Conservation (phyloP, 2,113 vertebrate genomes). For the Phrynocephalus versicolor region DNA sequence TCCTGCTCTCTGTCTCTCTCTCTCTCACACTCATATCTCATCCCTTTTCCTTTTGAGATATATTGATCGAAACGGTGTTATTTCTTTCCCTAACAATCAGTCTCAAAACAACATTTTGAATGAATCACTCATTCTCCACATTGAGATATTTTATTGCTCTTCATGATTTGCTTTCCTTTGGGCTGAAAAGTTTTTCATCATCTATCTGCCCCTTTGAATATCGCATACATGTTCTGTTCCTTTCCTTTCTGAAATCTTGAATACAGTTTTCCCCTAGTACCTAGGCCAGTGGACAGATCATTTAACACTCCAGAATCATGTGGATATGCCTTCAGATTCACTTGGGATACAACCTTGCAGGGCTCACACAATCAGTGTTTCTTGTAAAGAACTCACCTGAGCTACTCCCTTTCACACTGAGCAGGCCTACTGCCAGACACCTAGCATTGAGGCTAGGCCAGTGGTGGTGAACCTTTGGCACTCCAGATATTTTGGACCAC, state of each 20-base stretch:
- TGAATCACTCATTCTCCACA: background rate
- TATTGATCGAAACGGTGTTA: background rate
- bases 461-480: too few species aligned
- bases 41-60: background rate
- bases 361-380: background rate
- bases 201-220: background rate
- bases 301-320: background rate
- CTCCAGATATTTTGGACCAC: too few species aligned
- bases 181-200: background rate
- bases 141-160: background rate
- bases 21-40: background rate
- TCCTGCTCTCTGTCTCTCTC: background rate
- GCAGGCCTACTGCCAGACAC: too few species aligned
- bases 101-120: conserved; percentile 27
- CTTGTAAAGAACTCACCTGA: too few species aligned
- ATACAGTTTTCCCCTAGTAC: background rate
- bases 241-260: background rate
- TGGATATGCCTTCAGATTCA: background rate
- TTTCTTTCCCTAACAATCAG: background rate
- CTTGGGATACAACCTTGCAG: background rate
- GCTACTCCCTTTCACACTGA: too few species aligned
- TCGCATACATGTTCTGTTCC: background rate
- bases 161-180: background rate
- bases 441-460: too few species aligned
- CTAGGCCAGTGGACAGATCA: background rate